phyloP scores from a whole-genome alignment of 2,888 invertebrate genomes.

The Ypsolopha scabrella region DNA sequence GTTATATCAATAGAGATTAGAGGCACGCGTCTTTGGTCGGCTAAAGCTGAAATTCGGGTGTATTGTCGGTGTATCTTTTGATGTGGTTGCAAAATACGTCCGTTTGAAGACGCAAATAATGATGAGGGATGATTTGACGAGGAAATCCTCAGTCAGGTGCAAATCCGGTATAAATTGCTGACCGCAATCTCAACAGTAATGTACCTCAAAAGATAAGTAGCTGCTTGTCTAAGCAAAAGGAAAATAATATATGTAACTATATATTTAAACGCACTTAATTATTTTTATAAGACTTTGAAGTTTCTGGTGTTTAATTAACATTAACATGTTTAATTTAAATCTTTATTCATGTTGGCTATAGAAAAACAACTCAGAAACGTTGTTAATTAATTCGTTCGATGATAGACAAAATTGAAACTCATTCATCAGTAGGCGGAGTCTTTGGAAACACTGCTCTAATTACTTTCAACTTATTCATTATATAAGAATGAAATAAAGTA shows the following conservation, averaged over 20 bases:
- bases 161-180: conserved; percentile 27
- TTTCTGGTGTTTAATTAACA: conserved; percentile 4
- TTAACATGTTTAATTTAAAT: not conserved
- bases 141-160: conserved; percentile 37
- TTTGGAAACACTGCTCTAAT: conserved; percentile 34
- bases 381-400: conserved; percentile 20
- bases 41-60: conserved; percentile 30
- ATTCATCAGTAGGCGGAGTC: conserved; percentile 31
- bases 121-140: conserved; percentile 37
- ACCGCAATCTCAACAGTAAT: too few species aligned
- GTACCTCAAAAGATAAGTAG: too few species aligned
- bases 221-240: too few species aligned
- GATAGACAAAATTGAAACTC: conserved; percentile 33
- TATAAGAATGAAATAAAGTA: conserved; percentile 43
- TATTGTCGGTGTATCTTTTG: conserved; percentile 50
- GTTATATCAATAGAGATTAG: conserved; percentile 67
- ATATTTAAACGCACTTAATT: too few species aligned
- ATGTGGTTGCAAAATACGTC: conserved; percentile 60
- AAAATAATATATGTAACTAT: too few species aligned
- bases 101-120: conserved; percentile 28
- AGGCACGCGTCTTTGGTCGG: conserved; percentile 55
- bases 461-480: conserved; percentile 47
- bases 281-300: not conserved
- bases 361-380: conserved; percentile 7
- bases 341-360: not conserved